phyloP scores from a whole-genome alignment of 2,113 vertebrate genomes.

The Gadus chalcogrammus region DNA sequence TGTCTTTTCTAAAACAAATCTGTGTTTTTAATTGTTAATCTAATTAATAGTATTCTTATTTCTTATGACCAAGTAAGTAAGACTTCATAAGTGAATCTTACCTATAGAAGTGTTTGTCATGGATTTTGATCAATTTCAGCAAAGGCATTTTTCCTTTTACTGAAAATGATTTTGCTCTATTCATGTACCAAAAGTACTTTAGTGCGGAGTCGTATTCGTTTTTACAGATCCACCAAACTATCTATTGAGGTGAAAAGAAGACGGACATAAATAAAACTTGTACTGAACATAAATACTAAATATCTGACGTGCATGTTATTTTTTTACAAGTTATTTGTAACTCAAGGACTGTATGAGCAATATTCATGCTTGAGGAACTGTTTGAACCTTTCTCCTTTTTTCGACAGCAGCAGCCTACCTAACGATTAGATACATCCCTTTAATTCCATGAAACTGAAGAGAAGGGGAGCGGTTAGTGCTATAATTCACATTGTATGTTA shows the following conservation, averaged over 20 bases:
- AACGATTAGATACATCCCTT: conserved; percentile 4
- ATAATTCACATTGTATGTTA: conserved; percentile 52
- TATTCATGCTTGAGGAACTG: conserved; percentile 47
- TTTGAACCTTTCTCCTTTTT: conserved; percentile 20
- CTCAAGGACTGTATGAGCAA: conserved; percentile 32
- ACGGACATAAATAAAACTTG: conserved; percentile 35
- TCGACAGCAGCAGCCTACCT: conserved; percentile 32
- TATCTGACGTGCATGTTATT: conserved; percentile 40
- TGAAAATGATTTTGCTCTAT: conserved; percentile 29
- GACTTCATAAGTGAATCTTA: too few relatives aligned
- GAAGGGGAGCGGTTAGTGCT: conserved; percentile 55
- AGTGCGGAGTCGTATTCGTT: conserved; percentile 36
- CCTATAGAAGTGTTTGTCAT: too few relatives aligned
- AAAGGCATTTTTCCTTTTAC: too few relatives aligned
- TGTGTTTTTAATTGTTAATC: too few relatives aligned
- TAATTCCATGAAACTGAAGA: conserved; percentile 36
- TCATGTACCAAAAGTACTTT: conserved; percentile 19
- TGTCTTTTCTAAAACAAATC: too few relatives aligned
- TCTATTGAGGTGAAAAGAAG: neutral
- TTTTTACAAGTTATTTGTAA: conserved; percentile 13
- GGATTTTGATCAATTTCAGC: too few relatives aligned
- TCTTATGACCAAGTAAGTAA: too few relatives aligned
- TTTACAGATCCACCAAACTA: conserved; percentile 39
- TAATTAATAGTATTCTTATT: too few relatives aligned
- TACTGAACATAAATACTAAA: conserved; percentile 61